Base-by-base conservation (phyloP, 2,113 vertebrate genomes). In the Aegotheles bennettii region DNA sequence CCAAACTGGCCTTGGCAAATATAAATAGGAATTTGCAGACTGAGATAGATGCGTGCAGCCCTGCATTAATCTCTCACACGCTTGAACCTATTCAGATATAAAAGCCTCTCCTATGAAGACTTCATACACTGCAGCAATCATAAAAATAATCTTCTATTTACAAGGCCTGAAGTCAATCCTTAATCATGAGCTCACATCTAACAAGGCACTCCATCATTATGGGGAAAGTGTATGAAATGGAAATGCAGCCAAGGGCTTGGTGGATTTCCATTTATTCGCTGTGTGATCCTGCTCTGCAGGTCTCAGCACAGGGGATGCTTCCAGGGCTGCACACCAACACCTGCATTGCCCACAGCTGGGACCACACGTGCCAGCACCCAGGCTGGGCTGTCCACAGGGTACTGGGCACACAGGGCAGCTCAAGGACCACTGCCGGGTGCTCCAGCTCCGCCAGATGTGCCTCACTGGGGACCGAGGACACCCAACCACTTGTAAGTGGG, bases 91-190 rank as follows among this genome's bases (percentile, higher is more conserved):
- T 77, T 68, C 1, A 8, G 56, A 29, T 84, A 76, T 54, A 93
- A 91, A 76, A 82, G 69, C 88, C 69, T 84, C 63, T 87, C 78
- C 73, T 75, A 54, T 64, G 83, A 80, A 93, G 78, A 93, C 79
- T 51, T 93, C 91, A 48, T 53, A 48, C 48, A 12, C 64, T 68
- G 63, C 88, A 63, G 79, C 75, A 84, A 87, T 83, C 90, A 70
- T 70, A 59, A 87, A 93, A 91, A 71, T 63, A 57, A 81, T 73
- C 91, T 65, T 76, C 84, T 88, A 50, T 85, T 77, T 76, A 51
- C 64, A 71, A 77, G 65, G 84, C 73, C 87, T 63, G 51, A 80
- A 90, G 87, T 83, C 83, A 65, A 73, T 36, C 25, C 80, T 91
- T 85, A 67, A 76, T 85, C 79, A 57, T 11, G 43, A 91, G 88